phyloP scores from a whole-genome alignment of 2,797 vertebrate species.

The Anabacerthia variegaticeps region DNA sequence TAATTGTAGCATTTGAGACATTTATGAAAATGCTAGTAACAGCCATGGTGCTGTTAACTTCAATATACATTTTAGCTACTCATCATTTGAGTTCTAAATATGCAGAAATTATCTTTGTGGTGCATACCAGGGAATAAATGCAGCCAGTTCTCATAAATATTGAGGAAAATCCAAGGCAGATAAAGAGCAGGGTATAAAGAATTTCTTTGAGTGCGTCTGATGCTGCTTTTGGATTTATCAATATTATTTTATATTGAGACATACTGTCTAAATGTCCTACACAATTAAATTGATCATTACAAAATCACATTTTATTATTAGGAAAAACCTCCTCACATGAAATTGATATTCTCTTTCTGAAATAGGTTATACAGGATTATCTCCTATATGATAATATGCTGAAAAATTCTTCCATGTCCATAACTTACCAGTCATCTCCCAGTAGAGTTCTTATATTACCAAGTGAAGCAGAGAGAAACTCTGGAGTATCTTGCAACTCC shows the following conservation, averaged over 20 bases:
- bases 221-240: not conserved
- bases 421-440: not conserved
- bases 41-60: not conserved
- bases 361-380: not conserved
- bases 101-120: not conserved
- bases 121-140: not conserved
- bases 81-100: not conserved
- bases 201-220: not conserved
- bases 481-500: not conserved
- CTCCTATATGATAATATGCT: rapidly evolving
- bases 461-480: not conserved
- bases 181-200: not conserved
- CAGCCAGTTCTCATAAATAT: not conserved
- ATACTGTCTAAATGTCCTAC: not conserved
- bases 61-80: not conserved
- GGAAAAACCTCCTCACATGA: not conserved
- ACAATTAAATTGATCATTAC: not conserved
- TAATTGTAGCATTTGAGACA: not conserved
- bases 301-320: not conserved
- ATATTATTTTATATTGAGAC: not conserved
- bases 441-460: not conserved
- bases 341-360: not conserved
- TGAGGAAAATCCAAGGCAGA: not conserved
- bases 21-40: not conserved
- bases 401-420: not conserved